Base-by-base conservation (phyloP, 2,888 invertebrate species). In the Dasysyrphus albostriatus region DNA sequence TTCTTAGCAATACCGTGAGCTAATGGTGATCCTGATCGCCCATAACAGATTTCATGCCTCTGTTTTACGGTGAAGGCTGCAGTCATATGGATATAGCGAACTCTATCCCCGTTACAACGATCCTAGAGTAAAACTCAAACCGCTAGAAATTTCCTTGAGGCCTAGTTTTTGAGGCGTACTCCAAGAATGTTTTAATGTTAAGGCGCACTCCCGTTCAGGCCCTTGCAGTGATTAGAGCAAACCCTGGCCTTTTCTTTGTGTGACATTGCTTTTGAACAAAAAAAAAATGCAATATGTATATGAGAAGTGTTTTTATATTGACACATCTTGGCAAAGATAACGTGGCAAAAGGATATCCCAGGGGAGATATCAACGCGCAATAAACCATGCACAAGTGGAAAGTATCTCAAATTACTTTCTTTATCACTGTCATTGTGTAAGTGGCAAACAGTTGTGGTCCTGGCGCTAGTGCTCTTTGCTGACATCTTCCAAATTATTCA, bases 341-440 rank as follows among this genome's bases (percentile, higher is more conserved):
- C 58, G 54, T 67, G 47, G 72, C 65, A 37, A 69, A 74, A 78
- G 58, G 69, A 75, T 87, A 83, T 87, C 83, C 49, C 67, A 12
- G 78, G 87, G 83, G 87, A 83, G 83, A 87, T 83, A 87, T 87
- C 79, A 37, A 2, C 3, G 44, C 67, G 61, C 87, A 87, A 87
- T 82, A 87, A 87, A 87, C 87, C 82, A 77, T 73, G 78, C 87
- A 61, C 78, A 75, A 83, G 87, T 87, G 75, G 72, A 87, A 87
- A 79, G 83, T 49, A 83, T 88, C 88, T 88, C 88, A 88, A 83
- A 88, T 88, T 88, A 88, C 88, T 88, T 88, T 83, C 88, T 88
- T 83, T 88, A 88, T 88, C 88, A 88, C 79, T 88, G 88, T 83
- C 88, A 83, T 69, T 74, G 88, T 87, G 75, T 83, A 75, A 87